phyloP scores from a whole-genome alignment of 1,140 invertebrate genomes.

The Gryllus bimaculatus region DNA sequence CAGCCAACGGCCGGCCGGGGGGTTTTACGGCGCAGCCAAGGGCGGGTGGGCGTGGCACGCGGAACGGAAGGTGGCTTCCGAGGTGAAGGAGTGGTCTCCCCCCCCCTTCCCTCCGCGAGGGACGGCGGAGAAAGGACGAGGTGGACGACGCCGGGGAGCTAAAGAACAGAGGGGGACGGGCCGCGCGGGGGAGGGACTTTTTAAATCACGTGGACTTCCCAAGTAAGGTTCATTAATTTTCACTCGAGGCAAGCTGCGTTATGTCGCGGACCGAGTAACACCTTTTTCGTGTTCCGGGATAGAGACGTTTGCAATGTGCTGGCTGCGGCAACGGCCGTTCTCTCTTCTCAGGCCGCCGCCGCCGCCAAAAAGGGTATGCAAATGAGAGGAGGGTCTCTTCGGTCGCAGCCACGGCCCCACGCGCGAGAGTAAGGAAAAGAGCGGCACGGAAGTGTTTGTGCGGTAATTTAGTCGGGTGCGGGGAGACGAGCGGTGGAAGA shows the following conservation, averaged over 20 bases:
- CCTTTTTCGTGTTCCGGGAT: constrained; percentile 12
- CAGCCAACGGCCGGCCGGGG: too few relatives aligned
- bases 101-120: too few relatives aligned
- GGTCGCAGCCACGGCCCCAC: neutral
- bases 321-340: constrained; percentile 6
- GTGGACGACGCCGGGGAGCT: neutral
- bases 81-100: too few relatives aligned
- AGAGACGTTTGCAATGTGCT: neutral
- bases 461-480: neutral
- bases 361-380: neutral
- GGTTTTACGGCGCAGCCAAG: too few relatives aligned
- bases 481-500: neutral
- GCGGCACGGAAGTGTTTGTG: neutral
- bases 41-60: too few relatives aligned
- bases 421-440: neutral
- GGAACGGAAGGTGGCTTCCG: too few relatives aligned
- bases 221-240: constrained; percentile 11
- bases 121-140: neutral
- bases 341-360: neutral
- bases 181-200: neutral
- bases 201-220: constrained; percentile 3
- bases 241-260: constrained; percentile 6
- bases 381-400: neutral
- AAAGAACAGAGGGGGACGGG: neutral
- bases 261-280: neutral